A percentile compares a stretch with the other conserved stretches of the same genome.
Conservation (phyloP, 1,140 invertebrate genomes). For the Meteorus sp. region DNA sequence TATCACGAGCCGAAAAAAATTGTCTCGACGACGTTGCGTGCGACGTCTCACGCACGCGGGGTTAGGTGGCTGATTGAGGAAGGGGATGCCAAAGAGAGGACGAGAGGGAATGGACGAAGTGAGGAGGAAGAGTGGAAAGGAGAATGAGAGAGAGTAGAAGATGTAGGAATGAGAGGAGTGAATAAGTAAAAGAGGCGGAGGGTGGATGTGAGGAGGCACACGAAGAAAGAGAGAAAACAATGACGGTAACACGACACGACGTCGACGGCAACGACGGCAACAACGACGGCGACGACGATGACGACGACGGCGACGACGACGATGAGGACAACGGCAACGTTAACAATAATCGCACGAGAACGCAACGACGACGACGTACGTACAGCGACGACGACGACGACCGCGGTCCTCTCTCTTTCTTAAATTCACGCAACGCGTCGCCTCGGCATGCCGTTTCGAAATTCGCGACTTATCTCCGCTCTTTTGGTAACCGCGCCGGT, state of each 20-base stretch:
- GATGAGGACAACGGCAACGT: too few species aligned
- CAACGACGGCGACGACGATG: too few species aligned
- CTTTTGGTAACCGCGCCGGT: slow-evolving; percentile 55
- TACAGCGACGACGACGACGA: slow-evolving; percentile 23
- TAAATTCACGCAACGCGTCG: slow-evolving; percentile 20
- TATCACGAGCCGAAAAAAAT: slow-evolving; percentile 23
- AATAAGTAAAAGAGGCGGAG: not conserved
- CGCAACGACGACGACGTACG: slow-evolving; percentile 15
- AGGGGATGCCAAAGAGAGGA: too few species aligned
- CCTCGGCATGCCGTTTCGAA: slow-evolving; percentile 23
- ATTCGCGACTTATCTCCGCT: slow-evolving; percentile 43
- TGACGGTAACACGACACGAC: slow-evolving; percentile 21
- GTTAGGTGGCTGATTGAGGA: slow-evolving; percentile 15
- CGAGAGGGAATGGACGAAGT: not conserved
- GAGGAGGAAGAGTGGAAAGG: not conserved
- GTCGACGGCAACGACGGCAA: slow-evolving; percentile 7
- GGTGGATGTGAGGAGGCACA: not conserved
- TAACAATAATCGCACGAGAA: slow-evolving; percentile 11
- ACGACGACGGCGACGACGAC: slow-evolving; percentile 17
- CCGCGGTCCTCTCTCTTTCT: slow-evolving; percentile 5
- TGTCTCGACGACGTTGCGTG: slow-evolving; percentile 28
- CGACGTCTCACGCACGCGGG: slow-evolving; percentile 24
- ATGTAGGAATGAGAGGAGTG: not conserved
- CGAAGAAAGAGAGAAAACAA: slow-evolving; percentile 2
- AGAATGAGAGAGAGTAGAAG: not conserved